A percentile compares a stretch with the other conserved stretches of the same genome.
phyloP scores from a whole-genome alignment of 2,797 vertebrate genomes.

The Mallotus villosus region DNA sequence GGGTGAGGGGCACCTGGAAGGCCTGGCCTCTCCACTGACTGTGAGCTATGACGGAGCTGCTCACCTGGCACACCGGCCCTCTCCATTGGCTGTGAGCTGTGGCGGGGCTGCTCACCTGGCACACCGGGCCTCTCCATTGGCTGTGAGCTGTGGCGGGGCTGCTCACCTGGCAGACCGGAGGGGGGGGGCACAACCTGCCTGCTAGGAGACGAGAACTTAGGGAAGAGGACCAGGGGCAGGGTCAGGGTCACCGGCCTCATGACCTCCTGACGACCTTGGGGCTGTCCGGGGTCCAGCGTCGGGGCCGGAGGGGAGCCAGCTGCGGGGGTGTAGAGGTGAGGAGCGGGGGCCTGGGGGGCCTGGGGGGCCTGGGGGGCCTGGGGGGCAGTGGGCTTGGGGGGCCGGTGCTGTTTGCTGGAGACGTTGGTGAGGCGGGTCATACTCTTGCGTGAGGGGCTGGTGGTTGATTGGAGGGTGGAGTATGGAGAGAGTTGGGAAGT shows the following conservation, averaged over 20 bases:
- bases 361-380: neutral
- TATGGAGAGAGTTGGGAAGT: slow-evolving; percentile 8
- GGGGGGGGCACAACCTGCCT: slow-evolving; percentile 13
- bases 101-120: too few species aligned
- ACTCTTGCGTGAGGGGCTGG: slow-evolving; percentile 3
- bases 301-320: neutral
- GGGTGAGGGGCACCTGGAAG: neutral
- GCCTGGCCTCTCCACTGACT: slow-evolving; percentile 43
- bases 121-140: too few species aligned
- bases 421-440: neutral
- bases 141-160: too few species aligned
- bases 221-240: slow-evolving; percentile 69
- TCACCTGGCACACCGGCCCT: neutral
- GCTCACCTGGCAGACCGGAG: neutral
- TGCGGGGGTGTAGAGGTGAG: neutral
- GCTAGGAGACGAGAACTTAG: slow-evolving; percentile 35
- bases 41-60: slow-evolving; percentile 23
- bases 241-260: slow-evolving; percentile 70
- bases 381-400: neutral
- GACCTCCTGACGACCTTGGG: slow-evolving; percentile 51
- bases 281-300: neutral
- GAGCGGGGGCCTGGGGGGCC: rapidly evolving
- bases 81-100: too few species aligned
- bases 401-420: neutral
- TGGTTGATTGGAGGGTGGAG: neutral